A percentile compares a stretch with the other conserved stretches of the same genome.
These are phyloP conservation scores for Seira sanloemensis DNA, from an alignment of 2,888 invertebrate genomes.

Conservation along the genomic window DNA sequence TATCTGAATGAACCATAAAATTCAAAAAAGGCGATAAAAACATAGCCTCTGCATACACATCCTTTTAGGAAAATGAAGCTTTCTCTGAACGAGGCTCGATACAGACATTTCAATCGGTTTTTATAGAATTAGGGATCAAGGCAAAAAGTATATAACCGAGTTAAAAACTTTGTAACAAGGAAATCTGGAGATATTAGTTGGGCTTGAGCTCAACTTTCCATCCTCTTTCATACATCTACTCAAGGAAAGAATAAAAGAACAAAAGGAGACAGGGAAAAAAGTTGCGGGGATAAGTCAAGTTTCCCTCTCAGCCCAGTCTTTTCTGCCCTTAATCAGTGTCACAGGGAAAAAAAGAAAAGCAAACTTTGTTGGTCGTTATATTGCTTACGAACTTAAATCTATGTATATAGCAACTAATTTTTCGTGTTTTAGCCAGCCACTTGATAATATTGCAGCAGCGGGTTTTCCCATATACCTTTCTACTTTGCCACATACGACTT, in stretches of 20 bases:
- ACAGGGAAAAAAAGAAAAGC: slow-evolving; percentile 34
- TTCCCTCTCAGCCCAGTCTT: slow-evolving; percentile 30
- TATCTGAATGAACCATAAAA: slow-evolving; percentile 40
- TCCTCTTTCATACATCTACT: slow-evolving; percentile 11
- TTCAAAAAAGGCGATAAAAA: slow-evolving; percentile 12
- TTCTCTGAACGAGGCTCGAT: not conserved
- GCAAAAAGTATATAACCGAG: slow-evolving; percentile 12
- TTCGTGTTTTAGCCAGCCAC: no score
- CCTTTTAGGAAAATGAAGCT: not conserved
- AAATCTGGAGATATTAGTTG: slow-evolving; percentile 2
- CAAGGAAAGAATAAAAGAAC: not conserved
- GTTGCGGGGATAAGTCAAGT: slow-evolving; percentile 44
- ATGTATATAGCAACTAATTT: not conserved
- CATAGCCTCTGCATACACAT: not conserved
- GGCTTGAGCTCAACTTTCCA: slow-evolving; percentile 1
- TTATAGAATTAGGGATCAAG: slow-evolving; percentile 31
- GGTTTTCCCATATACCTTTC: no score
- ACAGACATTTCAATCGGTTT: slow-evolving; percentile 28
- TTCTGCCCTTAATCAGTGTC: slow-evolving; percentile 62
- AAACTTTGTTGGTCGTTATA: slow-evolving; percentile 36
- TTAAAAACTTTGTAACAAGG: slow-evolving; percentile 5
- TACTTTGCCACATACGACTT: no score
- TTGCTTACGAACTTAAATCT: not conserved
- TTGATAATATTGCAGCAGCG: no score
- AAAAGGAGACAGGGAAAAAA: slow-evolving; percentile 5